A percentile compares a stretch with the other conserved stretches of the same genome.
phyloP scores from a whole-genome alignment of 2,888 invertebrate genomes.

The Caenorhabditis sp. region DNA sequence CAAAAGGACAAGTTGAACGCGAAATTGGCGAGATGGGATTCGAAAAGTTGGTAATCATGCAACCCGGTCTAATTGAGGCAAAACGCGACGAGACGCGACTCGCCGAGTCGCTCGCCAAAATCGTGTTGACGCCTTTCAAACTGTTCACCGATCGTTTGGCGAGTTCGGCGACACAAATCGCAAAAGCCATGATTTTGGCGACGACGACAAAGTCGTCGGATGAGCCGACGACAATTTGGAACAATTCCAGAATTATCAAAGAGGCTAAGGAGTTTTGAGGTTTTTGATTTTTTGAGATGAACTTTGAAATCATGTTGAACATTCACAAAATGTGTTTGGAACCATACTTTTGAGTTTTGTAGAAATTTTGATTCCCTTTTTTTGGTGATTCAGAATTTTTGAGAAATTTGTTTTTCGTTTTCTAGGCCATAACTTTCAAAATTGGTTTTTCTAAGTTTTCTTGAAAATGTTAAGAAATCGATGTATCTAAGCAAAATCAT shows the following conservation, averaged over 20 bases:
- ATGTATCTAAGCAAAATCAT: neutral
- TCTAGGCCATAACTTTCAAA: no score
- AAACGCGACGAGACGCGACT: constrained; percentile 33
- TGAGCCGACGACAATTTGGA: constrained; percentile 33
- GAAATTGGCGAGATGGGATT: constrained; percentile 49
- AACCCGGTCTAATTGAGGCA: constrained; percentile 49
- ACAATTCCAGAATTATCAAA: constrained; percentile 39
- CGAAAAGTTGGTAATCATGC: constrained; percentile 48
- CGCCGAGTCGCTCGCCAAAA: constrained; percentile 19
- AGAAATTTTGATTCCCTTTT: no score
- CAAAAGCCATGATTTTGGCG: constrained; percentile 46
- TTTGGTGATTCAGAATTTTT: no score
- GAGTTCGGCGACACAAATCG: constrained; percentile 41
- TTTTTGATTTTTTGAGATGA: no score
- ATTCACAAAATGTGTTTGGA: no score
- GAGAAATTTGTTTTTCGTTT: no score
- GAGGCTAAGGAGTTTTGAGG: constrained; percentile 33
- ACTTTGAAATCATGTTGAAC: no score
- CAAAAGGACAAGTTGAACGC: constrained; percentile 70
- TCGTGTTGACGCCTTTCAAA: constrained; percentile 43
- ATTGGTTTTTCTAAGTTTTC: no score
- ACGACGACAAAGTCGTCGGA: constrained; percentile 25
- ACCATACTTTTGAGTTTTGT: no score
- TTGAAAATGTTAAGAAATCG: no score
- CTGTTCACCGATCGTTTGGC: constrained; percentile 32